Conservation (phyloP, 1,140 invertebrate species). For the Ceratina japonica region DNA sequence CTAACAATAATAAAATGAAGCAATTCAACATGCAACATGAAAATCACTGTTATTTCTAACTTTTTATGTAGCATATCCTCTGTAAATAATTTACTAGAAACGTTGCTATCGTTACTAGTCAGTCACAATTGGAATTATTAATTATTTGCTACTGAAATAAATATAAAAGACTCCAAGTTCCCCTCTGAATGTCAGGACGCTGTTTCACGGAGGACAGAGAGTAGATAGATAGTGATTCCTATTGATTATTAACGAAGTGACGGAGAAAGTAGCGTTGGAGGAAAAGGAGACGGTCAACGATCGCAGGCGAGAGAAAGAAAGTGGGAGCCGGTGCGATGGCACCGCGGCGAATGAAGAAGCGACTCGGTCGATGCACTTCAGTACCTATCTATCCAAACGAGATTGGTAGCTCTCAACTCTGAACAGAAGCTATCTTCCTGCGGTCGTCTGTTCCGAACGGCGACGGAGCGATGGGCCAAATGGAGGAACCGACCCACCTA, state of each 20-base stretch:
- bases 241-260: neutral
- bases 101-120: too few species aligned
- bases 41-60: neutral
- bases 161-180: too few species aligned
- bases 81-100: too few species aligned
- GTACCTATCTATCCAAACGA: conserved; percentile 17
- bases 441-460: conserved; percentile 19
- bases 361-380: conserved; percentile 13
- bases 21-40: neutral
- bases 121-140: too few species aligned
- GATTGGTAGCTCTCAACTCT: conserved; percentile 38
- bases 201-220: neutral
- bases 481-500: conserved; percentile 27
- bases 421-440: conserved; percentile 43
- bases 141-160: too few species aligned
- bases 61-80: too few species aligned
- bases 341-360: neutral
- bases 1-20: neutral
- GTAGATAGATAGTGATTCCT: neutral
- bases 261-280: too few species aligned
- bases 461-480: conserved; percentile 18
- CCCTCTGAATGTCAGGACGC: too few species aligned
- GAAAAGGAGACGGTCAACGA: neutral
- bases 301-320: neutral
- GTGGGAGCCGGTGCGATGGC: too few species aligned